phyloP scores from a whole-genome alignment of 2,113 vertebrate genomes.

The Macaca mulatta region DNA sequence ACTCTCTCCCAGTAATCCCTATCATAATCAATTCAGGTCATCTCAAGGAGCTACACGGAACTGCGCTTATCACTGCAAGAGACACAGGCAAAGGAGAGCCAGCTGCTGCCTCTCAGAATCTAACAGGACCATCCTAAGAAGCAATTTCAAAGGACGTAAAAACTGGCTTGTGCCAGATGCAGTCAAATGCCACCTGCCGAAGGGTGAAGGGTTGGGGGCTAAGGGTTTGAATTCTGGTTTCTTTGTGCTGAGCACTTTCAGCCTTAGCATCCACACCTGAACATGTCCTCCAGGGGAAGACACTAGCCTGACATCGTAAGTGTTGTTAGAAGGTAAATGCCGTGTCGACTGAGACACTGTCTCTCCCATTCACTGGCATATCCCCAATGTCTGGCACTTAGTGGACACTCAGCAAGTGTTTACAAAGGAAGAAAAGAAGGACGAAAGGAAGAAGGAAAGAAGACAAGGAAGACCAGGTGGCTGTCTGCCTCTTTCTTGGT shows the following conservation, averaged over 20 bases:
- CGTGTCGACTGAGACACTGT: accelerated
- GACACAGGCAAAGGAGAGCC: neutral
- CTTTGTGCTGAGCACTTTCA: too few relatives aligned
- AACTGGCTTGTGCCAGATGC: accelerated
- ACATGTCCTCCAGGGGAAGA: neutral
- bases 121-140: neutral
- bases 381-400: neutral
- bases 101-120: neutral
- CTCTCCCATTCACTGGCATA: neutral
- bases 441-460: neutral
- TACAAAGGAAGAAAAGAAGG: neutral
- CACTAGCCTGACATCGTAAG: too few relatives aligned
- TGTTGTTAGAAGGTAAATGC: neutral
- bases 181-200: neutral
- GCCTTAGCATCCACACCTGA: neutral
- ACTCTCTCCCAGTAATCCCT: neutral
- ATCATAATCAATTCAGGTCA: neutral
- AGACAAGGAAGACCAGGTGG: neutral
- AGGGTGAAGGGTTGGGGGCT: neutral
- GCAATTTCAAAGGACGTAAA: neutral
- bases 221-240: neutral
- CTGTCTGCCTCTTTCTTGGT: neutral
- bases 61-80: neutral
- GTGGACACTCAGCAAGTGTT: neutral
- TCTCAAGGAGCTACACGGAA: accelerated